Conservation (phyloP, 2,888 invertebrate genomes). For the Himalopsyche anomala region DNA sequence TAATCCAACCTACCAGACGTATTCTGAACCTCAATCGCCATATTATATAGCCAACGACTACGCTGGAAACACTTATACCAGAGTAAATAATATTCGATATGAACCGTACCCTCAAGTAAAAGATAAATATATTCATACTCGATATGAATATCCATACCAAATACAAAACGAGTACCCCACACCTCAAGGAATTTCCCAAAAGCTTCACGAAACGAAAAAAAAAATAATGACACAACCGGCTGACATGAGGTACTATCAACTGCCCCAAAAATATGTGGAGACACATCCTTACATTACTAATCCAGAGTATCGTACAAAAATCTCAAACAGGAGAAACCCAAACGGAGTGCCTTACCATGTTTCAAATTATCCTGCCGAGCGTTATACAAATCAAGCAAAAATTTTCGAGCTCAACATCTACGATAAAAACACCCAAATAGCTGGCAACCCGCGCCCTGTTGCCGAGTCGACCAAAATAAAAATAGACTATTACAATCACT, state of each 20-base stretch:
- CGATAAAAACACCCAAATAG: slow-evolving; percentile 51
- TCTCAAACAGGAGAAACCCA: slow-evolving; percentile 53
- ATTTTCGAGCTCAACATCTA: slow-evolving; percentile 51
- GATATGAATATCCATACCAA: slow-evolving; percentile 68
- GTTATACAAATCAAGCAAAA: slow-evolving; percentile 51
- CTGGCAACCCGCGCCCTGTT: slow-evolving; percentile 45
- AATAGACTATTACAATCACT: slow-evolving; percentile 59
- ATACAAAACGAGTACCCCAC: slow-evolving; percentile 55
- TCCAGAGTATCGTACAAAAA: slow-evolving; percentile 48
- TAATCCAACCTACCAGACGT: slow-evolving; percentile 53
- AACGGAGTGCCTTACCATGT: slow-evolving; percentile 45
- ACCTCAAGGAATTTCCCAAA: slow-evolving; percentile 36
- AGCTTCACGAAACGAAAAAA: slow-evolving; percentile 55
- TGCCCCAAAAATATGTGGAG: slow-evolving; percentile 55
- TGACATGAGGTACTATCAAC: slow-evolving; percentile 52
- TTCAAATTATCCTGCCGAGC: slow-evolving; percentile 51
- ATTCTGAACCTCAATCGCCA: slow-evolving; percentile 49
- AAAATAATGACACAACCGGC: slow-evolving; percentile 47
- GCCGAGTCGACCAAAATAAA: slow-evolving; percentile 55
- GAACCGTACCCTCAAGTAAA: slow-evolving; percentile 74
- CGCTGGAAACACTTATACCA: slow-evolving; percentile 44
- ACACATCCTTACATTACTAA: slow-evolving; percentile 43
- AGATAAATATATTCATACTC: slow-evolving; percentile 72
- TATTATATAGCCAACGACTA: slow-evolving; percentile 50
- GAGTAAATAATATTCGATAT: slow-evolving; percentile 67